Percentiles rank a stretch among this genome's conserved stretches.
Evolutionary conservation across 2,797 vertebrate species (phyloP).

Genomic region (Cirrhinus mrigala): DNA sequence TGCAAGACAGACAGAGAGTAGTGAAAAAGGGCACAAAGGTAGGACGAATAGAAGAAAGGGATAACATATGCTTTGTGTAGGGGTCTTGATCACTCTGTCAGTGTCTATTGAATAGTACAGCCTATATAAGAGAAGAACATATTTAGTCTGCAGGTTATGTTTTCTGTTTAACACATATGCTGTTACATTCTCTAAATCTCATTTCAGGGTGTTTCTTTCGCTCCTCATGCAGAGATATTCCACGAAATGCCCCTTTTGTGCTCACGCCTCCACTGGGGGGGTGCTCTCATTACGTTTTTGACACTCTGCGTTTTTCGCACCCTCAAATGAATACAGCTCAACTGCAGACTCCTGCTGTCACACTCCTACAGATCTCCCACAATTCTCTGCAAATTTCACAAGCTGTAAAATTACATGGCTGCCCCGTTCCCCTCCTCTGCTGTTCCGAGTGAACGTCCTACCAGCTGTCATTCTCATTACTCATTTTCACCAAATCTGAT

Average conservation of each 20-base stretch:
- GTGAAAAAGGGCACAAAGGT: not conserved
- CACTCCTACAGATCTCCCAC: conserved; percentile 42
- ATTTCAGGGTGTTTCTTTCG: conserved; percentile 25
- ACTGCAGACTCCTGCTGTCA: conserved; percentile 18
- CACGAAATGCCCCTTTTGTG: conserved; percentile 29
- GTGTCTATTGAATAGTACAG: not conserved
- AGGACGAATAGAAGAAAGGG: not conserved
- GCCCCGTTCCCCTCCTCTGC: conserved; percentile 33
- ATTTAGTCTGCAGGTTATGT: not conserved
- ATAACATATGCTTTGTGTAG: not conserved
- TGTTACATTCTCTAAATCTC: not conserved
- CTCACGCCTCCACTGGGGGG: conserved; percentile 12
- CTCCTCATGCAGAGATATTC: not conserved
- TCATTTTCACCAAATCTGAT: conserved; percentile 12
- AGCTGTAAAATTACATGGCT: conserved; percentile 41
- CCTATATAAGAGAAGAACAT: not conserved
- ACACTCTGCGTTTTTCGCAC: conserved; percentile 3
- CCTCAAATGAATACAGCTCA: conserved; percentile 23
- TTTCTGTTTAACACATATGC: not conserved
- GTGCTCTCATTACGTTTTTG: conserved; percentile 22
- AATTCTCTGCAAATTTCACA: conserved; percentile 45
- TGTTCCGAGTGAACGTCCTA: not conserved
- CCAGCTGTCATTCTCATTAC: conserved; percentile 36
- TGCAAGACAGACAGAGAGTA: conserved; percentile 59
- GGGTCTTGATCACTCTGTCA: not conserved